Conservation (phyloP, 2,888 invertebrate species). For the Diarsia mendica region DNA sequence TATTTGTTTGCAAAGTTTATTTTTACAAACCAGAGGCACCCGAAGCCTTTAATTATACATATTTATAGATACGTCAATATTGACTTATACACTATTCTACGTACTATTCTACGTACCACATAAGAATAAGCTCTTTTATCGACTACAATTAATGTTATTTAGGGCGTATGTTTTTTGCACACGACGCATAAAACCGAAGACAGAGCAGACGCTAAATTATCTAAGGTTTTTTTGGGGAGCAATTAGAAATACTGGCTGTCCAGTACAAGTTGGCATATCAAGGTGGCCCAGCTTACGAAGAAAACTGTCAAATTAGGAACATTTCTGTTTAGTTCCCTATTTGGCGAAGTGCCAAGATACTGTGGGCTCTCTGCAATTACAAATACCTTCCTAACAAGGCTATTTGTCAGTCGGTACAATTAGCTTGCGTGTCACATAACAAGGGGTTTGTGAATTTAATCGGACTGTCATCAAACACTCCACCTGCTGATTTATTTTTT, state of each 20-base stretch:
- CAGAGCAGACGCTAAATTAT: conserved; percentile 9
- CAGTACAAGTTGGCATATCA: conserved; percentile 21
- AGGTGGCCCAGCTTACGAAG: not conserved
- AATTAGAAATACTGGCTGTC: conserved; percentile 33
- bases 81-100: conserved; percentile 7
- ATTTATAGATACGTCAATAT: not conserved
- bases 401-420: conserved; percentile 65
- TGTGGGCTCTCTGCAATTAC: conserved; percentile 43
- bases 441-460: conserved; percentile 62
- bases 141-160: conserved; percentile 10
- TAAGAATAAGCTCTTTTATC: conserved; percentile 7
- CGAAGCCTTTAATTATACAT: not conserved
- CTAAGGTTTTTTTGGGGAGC: conserved; percentile 38
- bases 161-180: not conserved
- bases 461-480: conserved; percentile 55
- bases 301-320: conserved; percentile 16
- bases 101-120: too few species aligned
- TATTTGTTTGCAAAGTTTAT: not conserved
- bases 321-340: conserved; percentile 12
- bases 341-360: conserved; percentile 28
- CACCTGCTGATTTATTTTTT: conserved; percentile 68
- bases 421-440: conserved; percentile 60
- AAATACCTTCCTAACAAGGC: conserved; percentile 61
- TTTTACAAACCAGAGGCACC: not conserved
- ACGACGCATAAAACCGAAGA: not conserved